Evolutionary conservation across 2,797 vertebrate species (phyloP), one percentile per base, ranked within the genome.

Genomic region (Poeciliopsis turneri): DNA sequence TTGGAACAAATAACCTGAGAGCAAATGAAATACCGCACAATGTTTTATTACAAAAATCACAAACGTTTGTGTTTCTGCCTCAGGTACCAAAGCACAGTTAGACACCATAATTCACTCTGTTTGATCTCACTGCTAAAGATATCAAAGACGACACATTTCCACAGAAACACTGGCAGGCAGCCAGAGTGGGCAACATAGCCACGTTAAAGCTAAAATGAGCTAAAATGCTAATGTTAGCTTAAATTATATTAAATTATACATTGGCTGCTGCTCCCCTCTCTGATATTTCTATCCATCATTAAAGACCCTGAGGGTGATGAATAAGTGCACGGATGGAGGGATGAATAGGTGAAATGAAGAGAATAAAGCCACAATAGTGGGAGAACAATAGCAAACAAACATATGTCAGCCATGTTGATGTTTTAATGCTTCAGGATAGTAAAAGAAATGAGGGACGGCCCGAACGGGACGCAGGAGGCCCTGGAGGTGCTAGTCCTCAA

Each of bases 401-500:
- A 61, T 36, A 16, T 33, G 59, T 64, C 9, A 36, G 28, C 3
- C 4, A 18, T 8, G 30, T 18, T 39, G 18, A 33, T 59, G 55
- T 51, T 64, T 64, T 64, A 64, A 36, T 64, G 59, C 30, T 36
- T 36, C 28, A 59, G 28, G 55, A 59, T 59, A 15, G n/a, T 59
- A 6, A 30, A 59, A 59, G 12, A 16, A 59, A 3, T 6, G 12
- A 59, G 55, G n/a, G 55, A 30, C 11, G 23, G 15, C 53, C 11
- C 0, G 11, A 30, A 30, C 16, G 28, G 6, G 57, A 16, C 15
- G 28, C 20, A 53, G 57, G 15, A 15, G 12, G 18, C 4, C 33
- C 20, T 66, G 0, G 2, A 12, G 3, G n/a, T 30, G 30, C 74
- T 93, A 96, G 73, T 98, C 96, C 70, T 98, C 96, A 2, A 96